Percentiles rank a stretch among this genome's conserved stretches.
phyloP scores from a whole-genome alignment of 2,113 vertebrate species.

The Lichenostomus cassidix region DNA sequence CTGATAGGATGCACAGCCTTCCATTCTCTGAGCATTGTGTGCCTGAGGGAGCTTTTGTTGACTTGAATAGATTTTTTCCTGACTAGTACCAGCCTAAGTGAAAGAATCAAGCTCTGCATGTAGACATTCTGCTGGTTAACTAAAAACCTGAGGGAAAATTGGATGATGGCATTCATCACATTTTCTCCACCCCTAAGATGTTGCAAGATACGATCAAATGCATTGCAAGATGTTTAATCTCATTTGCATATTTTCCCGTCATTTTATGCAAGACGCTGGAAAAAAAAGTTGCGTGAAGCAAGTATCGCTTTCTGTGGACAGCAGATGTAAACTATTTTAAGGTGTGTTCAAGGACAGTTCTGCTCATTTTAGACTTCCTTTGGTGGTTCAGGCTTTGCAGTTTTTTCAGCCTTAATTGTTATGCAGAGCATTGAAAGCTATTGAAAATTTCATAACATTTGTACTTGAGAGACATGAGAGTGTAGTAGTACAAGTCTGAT shows the following conservation, averaged over 20 bases:
- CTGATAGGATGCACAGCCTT: not conserved
- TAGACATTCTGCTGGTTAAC: slow-evolving; percentile 9
- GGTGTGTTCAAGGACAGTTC: slow-evolving; percentile 50
- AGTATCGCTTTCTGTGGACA: not conserved
- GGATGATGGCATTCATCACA: not conserved
- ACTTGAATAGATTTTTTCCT: slow-evolving; percentile 17
- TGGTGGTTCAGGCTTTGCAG: not conserved
- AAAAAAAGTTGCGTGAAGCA: not conserved
- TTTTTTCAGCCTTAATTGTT: slow-evolving; percentile 8
- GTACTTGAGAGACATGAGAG: slow-evolving; percentile 16
- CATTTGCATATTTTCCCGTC: slow-evolving; percentile 30
- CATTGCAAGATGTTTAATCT: slow-evolving; percentile 24
- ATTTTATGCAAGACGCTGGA: not conserved
- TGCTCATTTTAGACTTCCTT: slow-evolving; percentile 8
- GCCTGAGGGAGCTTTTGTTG: slow-evolving; percentile 22
- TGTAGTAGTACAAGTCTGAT: not conserved
- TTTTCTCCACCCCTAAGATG: slow-evolving; percentile 20
- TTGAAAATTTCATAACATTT: slow-evolving; percentile 39
- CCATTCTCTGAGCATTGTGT: not conserved
- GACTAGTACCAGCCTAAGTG: not conserved
- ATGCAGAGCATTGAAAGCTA: not conserved
- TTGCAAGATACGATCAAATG: slow-evolving; percentile 31
- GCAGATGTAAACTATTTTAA: slow-evolving; percentile 5
- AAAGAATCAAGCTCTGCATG: not conserved
- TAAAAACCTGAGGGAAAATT: slow-evolving; percentile 28